Percentiles rank a stretch among this genome's conserved stretches.
These are phyloP conservation scores for Acomys russatus DNA, from an alignment of 2,797 vertebrate species.

Conservation along the genomic window DNA sequence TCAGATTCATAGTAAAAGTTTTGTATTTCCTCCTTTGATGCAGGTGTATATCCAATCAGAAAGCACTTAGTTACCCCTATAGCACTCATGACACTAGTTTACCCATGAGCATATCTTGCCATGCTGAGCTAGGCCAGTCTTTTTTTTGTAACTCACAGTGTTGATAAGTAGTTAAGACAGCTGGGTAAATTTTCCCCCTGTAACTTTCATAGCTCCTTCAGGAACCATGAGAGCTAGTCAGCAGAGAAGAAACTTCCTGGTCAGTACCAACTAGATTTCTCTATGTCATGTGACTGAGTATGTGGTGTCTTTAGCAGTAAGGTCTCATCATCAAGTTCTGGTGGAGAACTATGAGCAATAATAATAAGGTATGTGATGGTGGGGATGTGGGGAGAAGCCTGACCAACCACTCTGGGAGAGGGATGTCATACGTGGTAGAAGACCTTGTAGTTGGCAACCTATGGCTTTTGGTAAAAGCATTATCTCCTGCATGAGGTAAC, in stretches of 20 bases:
- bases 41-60: neutral
- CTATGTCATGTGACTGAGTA: no score
- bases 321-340: neutral
- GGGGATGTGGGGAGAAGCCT: neutral
- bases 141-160: no score
- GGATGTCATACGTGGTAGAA: neutral
- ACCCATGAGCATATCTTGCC: neutral
- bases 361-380: neutral
- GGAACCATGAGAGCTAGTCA: neutral
- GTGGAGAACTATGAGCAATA: neutral
- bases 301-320: no score
- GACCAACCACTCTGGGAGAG: neutral
- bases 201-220: neutral
- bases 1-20: no score
- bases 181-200: neutral
- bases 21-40: neutral
- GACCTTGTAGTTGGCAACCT: neutral
- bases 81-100: neutral
- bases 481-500: neutral
- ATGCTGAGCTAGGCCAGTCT: neutral
- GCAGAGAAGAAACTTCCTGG: neutral
- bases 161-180: neutral
- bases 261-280: no score
- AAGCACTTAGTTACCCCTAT: neutral
- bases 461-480: neutral